Evolutionary conservation across 2,888 invertebrate genomes (phyloP).

Genomic region (Acholoe squamosa): DNA sequence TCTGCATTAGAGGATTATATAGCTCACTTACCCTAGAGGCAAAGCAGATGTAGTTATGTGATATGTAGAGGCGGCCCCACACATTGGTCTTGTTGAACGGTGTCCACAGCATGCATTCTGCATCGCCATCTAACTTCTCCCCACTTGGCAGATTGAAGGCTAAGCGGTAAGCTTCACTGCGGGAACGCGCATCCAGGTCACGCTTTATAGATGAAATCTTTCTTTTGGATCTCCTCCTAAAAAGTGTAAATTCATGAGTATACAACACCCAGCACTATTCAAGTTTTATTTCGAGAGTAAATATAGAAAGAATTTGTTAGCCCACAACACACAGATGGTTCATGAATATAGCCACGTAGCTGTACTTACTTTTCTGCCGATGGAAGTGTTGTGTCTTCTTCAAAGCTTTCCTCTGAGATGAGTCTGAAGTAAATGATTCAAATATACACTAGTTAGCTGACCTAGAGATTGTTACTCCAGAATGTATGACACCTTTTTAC

Average conservation of each 20-base stretch:
- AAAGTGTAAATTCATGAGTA: too few relatives aligned
- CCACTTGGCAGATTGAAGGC: constrained; percentile 89
- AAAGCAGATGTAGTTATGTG: constrained; percentile 97
- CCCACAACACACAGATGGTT: too few relatives aligned
- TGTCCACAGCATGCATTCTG: constrained; percentile 95
- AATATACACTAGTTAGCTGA: too few relatives aligned
- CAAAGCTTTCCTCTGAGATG: constrained; percentile 95
- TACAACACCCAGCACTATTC: too few relatives aligned
- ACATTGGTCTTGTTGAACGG: constrained; percentile 96
- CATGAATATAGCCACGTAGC: neutral
- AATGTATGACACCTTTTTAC: too few relatives aligned
- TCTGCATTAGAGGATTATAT: too few relatives aligned
- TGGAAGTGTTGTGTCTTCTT: constrained; percentile 93
- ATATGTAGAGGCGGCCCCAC: constrained; percentile 94
- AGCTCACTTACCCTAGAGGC: constrained; percentile 90
- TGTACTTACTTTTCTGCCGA: constrained; percentile 88
- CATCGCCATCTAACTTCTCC: constrained; percentile 96
- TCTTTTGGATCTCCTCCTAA: constrained; percentile 91
- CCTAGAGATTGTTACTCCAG: too few relatives aligned
- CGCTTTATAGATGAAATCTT: constrained; percentile 95
- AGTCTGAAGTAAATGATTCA: constrained; percentile 86
- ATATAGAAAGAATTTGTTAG: too few relatives aligned
- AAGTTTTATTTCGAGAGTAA: too few relatives aligned
- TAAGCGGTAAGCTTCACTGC: constrained; percentile 92
- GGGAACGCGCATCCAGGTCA: constrained; percentile 96